Conservation (phyloP, 2,113 vertebrate species). For the Gavia stellata region DNA sequence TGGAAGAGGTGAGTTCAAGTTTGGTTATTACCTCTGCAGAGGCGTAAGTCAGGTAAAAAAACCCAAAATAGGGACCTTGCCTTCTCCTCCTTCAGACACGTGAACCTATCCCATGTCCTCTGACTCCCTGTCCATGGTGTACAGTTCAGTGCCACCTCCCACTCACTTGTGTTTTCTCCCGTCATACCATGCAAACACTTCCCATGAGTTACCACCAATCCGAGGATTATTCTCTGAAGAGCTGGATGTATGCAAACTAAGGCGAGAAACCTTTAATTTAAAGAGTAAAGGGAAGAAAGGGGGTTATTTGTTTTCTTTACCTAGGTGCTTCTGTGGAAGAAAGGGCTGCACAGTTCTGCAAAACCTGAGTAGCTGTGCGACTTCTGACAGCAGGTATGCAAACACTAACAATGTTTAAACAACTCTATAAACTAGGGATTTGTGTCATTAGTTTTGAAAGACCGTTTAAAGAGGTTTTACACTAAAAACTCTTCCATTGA, state of each 20-base stretch:
- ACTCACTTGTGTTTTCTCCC: background rate
- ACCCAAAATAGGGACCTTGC: background rate
- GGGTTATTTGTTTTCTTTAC: background rate
- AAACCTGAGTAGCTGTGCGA: background rate
- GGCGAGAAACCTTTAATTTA: background rate
- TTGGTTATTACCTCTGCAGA: background rate
- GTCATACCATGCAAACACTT: rapidly evolving
- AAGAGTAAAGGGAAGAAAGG: background rate
- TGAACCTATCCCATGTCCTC: rapidly evolving
- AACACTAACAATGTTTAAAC: background rate
- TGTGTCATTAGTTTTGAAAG: background rate
- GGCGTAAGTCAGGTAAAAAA: background rate
- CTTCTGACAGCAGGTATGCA: background rate
- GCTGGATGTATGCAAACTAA: background rate
- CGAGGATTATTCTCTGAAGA: background rate
- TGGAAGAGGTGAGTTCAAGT: background rate
- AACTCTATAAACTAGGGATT: background rate
- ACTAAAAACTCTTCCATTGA: background rate
- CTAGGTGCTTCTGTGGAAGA: background rate
- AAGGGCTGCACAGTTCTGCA: background rate
- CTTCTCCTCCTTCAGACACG: background rate
- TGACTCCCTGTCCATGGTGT: rapidly evolving
- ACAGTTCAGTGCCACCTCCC: too few relatives aligned
- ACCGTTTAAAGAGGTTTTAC: background rate
- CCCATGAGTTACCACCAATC: rapidly evolving